A percentile compares a stretch with the other conserved stretches of the same genome.
phyloP scores from a whole-genome alignment of 2,888 invertebrate species.

The Aphidoletes aphidimyza region DNA sequence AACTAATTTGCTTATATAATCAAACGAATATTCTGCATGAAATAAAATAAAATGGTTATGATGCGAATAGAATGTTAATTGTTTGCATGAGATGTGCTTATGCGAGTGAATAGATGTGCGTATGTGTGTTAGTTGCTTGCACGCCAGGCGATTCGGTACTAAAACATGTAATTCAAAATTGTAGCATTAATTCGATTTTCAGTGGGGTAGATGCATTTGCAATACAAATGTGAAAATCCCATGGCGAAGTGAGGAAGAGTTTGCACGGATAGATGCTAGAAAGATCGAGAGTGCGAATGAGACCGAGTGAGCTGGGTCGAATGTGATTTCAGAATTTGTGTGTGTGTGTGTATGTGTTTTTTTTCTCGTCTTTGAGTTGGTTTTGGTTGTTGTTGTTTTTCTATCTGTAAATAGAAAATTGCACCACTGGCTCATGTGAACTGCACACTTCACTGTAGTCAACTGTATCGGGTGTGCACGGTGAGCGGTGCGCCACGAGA shows the following conservation, averaged over 20 bases:
- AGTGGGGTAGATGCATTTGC: slow-evolving; percentile 31
- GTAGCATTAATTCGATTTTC: slow-evolving; percentile 47
- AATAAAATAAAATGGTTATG: slow-evolving; percentile 51
- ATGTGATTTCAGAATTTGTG: background rate
- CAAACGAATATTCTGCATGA: slow-evolving; percentile 45
- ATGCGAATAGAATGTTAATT: slow-evolving; percentile 51
- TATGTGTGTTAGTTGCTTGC: background rate
- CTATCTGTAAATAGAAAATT: slow-evolving; percentile 10
- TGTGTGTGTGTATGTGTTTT: background rate
- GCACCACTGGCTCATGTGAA: no score
- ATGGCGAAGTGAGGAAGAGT: background rate
- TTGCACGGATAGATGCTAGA: background rate
- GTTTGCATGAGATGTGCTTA: background rate
- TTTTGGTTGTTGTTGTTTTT: background rate
- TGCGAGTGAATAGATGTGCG: no score
- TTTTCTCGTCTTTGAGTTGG: background rate
- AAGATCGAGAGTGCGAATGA: background rate
- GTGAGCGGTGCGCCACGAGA: background rate
- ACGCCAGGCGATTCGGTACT: background rate
- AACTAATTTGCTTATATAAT: slow-evolving; percentile 43
- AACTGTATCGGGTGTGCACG: background rate
- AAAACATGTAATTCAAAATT: slow-evolving; percentile 39
- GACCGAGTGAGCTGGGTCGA: background rate
- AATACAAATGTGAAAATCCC: slow-evolving; percentile 49
- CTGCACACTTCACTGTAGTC: no score